Conservation (phyloP, 1,140 invertebrate genomes). For the Helicoverpa armigera region DNA sequence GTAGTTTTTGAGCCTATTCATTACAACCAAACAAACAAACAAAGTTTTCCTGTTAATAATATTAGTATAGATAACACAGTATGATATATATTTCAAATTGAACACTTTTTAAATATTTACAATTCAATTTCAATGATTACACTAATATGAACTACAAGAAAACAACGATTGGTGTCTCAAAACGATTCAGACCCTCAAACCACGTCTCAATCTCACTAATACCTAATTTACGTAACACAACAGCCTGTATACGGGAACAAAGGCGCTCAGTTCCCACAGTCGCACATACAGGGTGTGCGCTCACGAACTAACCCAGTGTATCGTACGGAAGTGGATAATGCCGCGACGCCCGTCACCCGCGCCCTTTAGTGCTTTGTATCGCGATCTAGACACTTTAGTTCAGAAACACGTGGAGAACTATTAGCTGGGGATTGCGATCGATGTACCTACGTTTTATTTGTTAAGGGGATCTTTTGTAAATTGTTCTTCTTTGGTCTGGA, state of each 20-base stretch:
- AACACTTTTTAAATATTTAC: no score
- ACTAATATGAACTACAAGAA: no score
- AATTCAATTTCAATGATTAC: no score
- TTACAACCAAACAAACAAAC: no score
- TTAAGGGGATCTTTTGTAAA: background rate
- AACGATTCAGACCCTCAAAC: background rate
- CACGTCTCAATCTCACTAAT: background rate
- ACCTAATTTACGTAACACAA: constrained; percentile 34
- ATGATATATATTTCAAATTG: no score
- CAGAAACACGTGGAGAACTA: constrained; percentile 44
- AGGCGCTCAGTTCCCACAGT: constrained; percentile 80
- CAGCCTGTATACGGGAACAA: constrained; percentile 71
- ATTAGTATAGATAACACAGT: no score
- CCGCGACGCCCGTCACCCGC: constrained; percentile 75
- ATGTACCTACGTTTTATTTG: constrained; percentile 48
- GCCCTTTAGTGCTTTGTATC: constrained; percentile 71
- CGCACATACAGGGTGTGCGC: constrained; percentile 80
- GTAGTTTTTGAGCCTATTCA: no score
- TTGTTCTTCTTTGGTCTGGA: background rate
- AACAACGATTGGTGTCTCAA: no score
- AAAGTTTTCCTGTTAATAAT: no score
- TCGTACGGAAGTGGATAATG: constrained; percentile 82
- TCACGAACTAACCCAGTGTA: constrained; percentile 81
- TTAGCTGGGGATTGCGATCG: constrained; percentile 50
- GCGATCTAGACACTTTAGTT: constrained; percentile 52